Base-by-base conservation (phyloP, 2,113 vertebrate species). In the Balaenoptera acutorostrata region DNA sequence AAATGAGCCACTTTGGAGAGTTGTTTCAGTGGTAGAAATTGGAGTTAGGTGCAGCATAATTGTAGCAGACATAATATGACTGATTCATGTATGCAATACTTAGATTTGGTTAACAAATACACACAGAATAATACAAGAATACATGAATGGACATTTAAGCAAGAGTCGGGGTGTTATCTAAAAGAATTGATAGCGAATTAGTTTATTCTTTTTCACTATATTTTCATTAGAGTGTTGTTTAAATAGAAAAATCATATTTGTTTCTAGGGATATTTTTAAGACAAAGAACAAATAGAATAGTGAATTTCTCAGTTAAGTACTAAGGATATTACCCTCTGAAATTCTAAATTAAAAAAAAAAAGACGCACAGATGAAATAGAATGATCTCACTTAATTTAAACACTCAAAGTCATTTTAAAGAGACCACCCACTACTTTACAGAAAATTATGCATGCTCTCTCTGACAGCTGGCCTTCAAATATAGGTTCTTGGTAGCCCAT, bases 331-430 rank as follows among this genome's bases (percentile, higher is more conserved):
- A 59, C 13, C 18, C 66, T 84, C 29, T 82, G 63, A 87, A 96
- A 92, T 92, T 68, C 69, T 90, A 85, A 85, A 72, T 39, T 2
- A 44, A 97, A 92, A 83, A 94, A 83, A 81, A 95, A 59, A 33
- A 83, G 55, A 80, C 6, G 5, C 44, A 84, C 31, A 69, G 29
- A 64, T 88, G 23, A 88, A 97, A 97, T 59, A 92, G 63, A 61
- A 82, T 61, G 55, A 59, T 55, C 83, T 89, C 69, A 92, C 49
- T 64, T 75, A 86, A 88, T 57, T 31, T 80, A 90, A 86, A 82
- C 63, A 61, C 52, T 94, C 59, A 93, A 52, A 46, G 14, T 15
- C 55, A 59, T 64, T 90, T 96, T 52, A 63, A 81, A 82, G 7
- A 66, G 52, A 88, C 89, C 66, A 91, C 52, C 95, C 57, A 52